Conservation (phyloP, 2,888 invertebrate species). For the Melitaea athalia region DNA sequence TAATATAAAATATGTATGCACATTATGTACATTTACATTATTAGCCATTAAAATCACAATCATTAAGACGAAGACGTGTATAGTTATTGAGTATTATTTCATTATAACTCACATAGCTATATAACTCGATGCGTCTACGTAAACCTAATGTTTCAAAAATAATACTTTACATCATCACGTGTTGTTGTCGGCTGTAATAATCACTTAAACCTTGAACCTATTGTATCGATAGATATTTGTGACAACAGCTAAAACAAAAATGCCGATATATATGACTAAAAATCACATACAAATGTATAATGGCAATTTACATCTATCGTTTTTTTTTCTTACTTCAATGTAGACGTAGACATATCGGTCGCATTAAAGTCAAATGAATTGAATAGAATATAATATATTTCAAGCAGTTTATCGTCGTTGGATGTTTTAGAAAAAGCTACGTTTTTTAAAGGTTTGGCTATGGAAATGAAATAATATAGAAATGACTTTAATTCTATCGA, state of each 20-base stretch:
- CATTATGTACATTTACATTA: background rate
- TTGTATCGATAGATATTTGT: background rate
- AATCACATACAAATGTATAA: too few species aligned
- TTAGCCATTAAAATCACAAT: constrained; percentile 10
- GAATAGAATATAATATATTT: too few species aligned
- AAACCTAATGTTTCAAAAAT: background rate
- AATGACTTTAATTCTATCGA: too few species aligned
- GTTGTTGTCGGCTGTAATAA: background rate
- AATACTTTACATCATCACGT: constrained; percentile 2
- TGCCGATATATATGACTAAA: too few species aligned
- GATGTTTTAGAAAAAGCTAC: too few species aligned
- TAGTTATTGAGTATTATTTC: background rate
- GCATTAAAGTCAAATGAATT: too few species aligned
- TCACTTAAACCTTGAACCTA: background rate
- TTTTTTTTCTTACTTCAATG: too few species aligned
- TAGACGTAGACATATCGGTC: too few species aligned
- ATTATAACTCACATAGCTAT: background rate
- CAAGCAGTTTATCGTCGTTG: too few species aligned
- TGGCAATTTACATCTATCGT: too few species aligned
- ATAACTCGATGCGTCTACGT: background rate
- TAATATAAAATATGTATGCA: constrained; percentile 3
- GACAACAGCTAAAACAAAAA: background rate
- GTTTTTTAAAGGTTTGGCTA: too few species aligned
- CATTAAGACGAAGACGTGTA: constrained; percentile 2
- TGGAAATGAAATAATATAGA: too few species aligned